Evolutionary conservation across 1,140 invertebrate species (phyloP), one percentile per base, ranked within the genome.

Genomic region (Saxidomus purpurata): DNA sequence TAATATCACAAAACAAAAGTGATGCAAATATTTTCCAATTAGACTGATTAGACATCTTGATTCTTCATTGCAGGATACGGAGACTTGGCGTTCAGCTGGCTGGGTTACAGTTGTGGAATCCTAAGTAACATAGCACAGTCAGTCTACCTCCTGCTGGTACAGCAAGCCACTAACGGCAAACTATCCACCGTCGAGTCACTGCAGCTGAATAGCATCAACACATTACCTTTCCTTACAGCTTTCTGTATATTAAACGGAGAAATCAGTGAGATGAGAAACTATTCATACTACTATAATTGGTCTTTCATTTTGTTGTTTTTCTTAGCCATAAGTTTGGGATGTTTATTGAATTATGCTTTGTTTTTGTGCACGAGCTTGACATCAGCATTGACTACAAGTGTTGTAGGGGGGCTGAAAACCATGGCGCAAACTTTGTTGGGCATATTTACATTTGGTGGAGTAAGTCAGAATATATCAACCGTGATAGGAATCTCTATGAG

Each of bases 301-400:
- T 89, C 88, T 36, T 96, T 96, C 90, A 79, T 95, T 28, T 40
- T 95, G 13, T 76, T 95, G 13, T 95, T 96, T 85, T 69, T 94
- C 43, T 36, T 93, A 3, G 93, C 96, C 31, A 94, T 96, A 38
- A 89, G 93, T 40, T 91, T 96, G 81, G 96, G 96, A 0, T 95
- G 94, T 49, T 87, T 96, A 6, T 91, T 96, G 31, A 96, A 96
- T 91, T 96, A 96, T 90, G 95, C 96, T 1, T 91, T 96, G 67
- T 96, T 96, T 91, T 93, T 96, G 63, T 96, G 96, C 90, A 96
- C 96, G 0, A 95, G 94, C 74, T 91, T 96, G 63, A 96, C 96
- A 31, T 96, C 96, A 19, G 96, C 96, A 1, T 91, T 96, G 55
- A 96, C 96, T 0, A 96, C 96, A 1, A 96, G 95, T 90, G 92